Conservation (phyloP, 2,113 vertebrate species). For the Hyaena hyaena region DNA sequence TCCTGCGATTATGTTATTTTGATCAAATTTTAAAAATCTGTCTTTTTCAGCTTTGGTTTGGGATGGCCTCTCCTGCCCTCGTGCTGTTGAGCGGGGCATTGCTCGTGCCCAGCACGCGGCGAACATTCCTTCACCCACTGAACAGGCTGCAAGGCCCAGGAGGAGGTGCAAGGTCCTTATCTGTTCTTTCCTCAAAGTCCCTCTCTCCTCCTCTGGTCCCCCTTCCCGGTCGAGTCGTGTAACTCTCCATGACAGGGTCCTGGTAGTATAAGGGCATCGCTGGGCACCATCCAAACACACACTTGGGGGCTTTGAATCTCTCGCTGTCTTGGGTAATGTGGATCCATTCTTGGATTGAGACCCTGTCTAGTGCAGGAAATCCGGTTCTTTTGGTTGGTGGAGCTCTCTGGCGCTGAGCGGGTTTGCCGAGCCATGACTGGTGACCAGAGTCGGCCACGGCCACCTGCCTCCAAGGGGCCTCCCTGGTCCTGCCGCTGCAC, state of each 20-base stretch:
- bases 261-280: rapidly evolving
- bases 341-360: background rate
- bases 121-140: background rate
- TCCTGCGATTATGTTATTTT: background rate
- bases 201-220: rapidly evolving
- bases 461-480: background rate
- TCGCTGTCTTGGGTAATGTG: background rate
- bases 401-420: background rate
- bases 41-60: background rate
- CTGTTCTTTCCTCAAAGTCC: background rate
- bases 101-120: no score
- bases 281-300: background rate
- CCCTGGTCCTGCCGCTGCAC: background rate
- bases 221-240: rapidly evolving
- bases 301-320: background rate
- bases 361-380: no score
- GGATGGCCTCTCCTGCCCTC: background rate
- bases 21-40: background rate
- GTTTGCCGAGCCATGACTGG: rapidly evolving
- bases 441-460: background rate
- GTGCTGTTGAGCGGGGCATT: background rate
- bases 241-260: background rate
- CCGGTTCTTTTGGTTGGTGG: background rate
- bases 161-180: no score
- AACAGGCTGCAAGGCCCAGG: background rate